A percentile compares a stretch with the other conserved stretches of the same genome.
These are phyloP conservation scores for Globodera ellingtonae DNA, from an alignment of 1,140 invertebrate species.

Conservation along the genomic window DNA sequence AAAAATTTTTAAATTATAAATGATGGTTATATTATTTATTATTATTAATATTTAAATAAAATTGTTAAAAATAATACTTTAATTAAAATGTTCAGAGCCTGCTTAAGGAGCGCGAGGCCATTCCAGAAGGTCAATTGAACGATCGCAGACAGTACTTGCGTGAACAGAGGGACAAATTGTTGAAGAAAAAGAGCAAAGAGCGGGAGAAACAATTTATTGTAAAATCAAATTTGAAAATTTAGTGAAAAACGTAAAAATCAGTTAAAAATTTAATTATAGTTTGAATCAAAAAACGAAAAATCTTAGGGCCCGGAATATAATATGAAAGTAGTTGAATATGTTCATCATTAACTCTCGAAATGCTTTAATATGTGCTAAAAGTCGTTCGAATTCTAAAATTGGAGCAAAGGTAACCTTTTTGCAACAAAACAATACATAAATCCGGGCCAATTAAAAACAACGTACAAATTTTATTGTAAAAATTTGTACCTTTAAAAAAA, in stretches of 20 bases:
- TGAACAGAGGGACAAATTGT: conserved; percentile 47
- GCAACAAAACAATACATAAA: too few species aligned
- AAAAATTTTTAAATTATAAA: too few species aligned
- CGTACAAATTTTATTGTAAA: too few species aligned
- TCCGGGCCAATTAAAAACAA: too few species aligned
- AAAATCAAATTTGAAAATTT: not conserved
- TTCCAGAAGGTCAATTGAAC: conserved; percentile 36
- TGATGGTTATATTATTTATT: too few species aligned
- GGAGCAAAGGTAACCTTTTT: too few species aligned
- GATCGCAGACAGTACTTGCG: conserved; percentile 38
- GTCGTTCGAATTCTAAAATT: too few species aligned
- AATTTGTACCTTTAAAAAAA: too few species aligned
- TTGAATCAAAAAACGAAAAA: conserved; percentile 23
- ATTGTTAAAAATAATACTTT: not conserved
- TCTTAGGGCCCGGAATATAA: not conserved
- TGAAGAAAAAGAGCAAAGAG: conserved; percentile 47
- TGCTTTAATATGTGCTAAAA: too few species aligned
- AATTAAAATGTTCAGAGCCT: conserved; percentile 36
- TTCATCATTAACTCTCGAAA: too few species aligned
- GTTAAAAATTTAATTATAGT: not conserved
- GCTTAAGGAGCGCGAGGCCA: conserved; percentile 36
- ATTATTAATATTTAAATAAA: too few species aligned
- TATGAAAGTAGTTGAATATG: not conserved
- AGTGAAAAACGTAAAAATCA: too few species aligned
- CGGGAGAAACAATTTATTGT: conserved; percentile 47